Percentiles rank a stretch among this genome's conserved stretches.
Evolutionary conservation across 1,140 invertebrate species (phyloP).

Genomic region (Bilobella aurantiaca): DNA sequence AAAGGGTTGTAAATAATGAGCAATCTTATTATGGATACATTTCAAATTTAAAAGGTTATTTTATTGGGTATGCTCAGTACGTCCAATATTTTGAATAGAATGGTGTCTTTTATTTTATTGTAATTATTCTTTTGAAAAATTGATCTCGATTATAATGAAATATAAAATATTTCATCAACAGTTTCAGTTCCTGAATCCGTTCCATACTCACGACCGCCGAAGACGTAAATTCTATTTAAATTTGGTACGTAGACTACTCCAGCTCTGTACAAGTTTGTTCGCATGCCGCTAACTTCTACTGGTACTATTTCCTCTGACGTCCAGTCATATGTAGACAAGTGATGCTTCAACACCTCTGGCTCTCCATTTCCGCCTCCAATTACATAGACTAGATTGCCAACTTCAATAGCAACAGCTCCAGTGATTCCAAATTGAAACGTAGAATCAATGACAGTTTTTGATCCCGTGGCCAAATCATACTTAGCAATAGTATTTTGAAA

Average conservation of each 20-base stretch:
- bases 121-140: too few species aligned
- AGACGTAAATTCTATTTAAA: background rate
- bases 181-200: background rate
- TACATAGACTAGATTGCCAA: background rate
- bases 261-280: background rate
- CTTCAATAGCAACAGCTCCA: background rate
- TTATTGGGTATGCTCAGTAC: too few species aligned
- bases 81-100: too few species aligned
- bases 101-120: too few species aligned
- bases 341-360: background rate
- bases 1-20: too few species aligned
- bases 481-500: background rate
- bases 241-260: background rate
- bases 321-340: background rate
- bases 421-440: background rate
- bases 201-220: background rate
- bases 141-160: too few species aligned
- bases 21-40: too few species aligned
- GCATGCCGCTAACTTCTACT: background rate
- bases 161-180: background rate
- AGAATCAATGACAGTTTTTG: background rate
- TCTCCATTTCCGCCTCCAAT: background rate
- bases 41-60: too few species aligned
- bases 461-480: background rate
- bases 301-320: background rate